These are phyloP conservation scores for Paradisaea rubra DNA, from an alignment of 2,113 vertebrate species.

Conservation along the genomic window DNA sequence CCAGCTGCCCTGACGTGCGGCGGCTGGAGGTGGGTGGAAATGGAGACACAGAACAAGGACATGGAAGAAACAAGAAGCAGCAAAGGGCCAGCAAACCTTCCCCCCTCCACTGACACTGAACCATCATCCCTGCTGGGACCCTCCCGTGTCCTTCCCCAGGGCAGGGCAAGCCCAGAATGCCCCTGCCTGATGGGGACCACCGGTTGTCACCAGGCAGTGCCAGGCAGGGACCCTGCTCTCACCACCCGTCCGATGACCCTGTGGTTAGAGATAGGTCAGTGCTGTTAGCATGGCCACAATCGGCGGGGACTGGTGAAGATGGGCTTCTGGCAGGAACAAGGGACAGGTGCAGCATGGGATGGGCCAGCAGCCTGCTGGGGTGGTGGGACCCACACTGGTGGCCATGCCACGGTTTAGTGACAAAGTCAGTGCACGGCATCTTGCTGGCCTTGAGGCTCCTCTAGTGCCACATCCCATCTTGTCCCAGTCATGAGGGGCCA, in stretches of 20 bases:
- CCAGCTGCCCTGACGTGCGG: accelerated
- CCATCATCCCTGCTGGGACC: not conserved
- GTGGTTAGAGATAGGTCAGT: not conserved
- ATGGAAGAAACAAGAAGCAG: not conserved
- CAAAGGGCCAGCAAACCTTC: not conserved
- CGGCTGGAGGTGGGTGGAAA: not conserved
- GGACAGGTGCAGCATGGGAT: accelerated
- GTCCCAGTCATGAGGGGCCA: not conserved
- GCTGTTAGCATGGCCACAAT: not conserved
- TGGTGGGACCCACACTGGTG: not conserved
- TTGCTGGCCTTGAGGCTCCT: not conserved
- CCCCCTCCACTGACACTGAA: not conserved
- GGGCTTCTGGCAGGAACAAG: not conserved
- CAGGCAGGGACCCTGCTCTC: not conserved
- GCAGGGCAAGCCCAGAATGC: not conserved
- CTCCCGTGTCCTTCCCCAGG: not conserved
- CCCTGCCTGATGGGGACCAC: not conserved
- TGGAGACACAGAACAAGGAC: not conserved
- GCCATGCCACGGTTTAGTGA: not conserved
- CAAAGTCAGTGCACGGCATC: not conserved
- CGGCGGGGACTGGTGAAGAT: not conserved
- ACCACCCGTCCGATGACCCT: accelerated
- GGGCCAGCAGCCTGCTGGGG: not conserved
- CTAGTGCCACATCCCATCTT: not conserved
- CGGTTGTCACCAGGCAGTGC: not conserved